These are phyloP conservation scores for Cyclura pinguis DNA, from an alignment of 2,797 vertebrate genomes.

Conservation along the genomic window DNA sequence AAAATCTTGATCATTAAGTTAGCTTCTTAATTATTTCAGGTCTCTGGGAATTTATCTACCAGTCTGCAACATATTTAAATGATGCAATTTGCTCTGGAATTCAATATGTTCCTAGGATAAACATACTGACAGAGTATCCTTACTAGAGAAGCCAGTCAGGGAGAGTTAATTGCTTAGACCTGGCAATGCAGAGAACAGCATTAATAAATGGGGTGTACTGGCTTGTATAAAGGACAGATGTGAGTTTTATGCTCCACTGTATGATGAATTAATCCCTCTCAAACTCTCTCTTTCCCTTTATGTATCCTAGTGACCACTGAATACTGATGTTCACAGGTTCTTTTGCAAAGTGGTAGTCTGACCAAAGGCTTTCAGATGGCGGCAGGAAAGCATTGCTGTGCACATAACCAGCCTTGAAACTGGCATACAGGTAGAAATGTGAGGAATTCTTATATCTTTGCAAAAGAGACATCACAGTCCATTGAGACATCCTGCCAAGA, in stretches of 20 bases:
- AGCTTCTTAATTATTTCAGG: slow-evolving; percentile 60
- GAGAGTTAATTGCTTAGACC: slow-evolving; percentile 80
- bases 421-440: background rate
- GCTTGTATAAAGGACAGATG: slow-evolving; percentile 83
- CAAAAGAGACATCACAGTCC: too few species aligned
- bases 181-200: slow-evolving; percentile 73
- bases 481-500: too few species aligned
- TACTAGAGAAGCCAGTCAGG: slow-evolving; percentile 72
- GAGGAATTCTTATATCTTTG: too few species aligned
- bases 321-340: slow-evolving; percentile 60
- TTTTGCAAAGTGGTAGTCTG: slow-evolving; percentile 42
- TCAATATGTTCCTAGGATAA: slow-evolving; percentile 70
- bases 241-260: slow-evolving; percentile 82
- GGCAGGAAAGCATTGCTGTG: background rate
- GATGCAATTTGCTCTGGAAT: slow-evolving; percentile 62
- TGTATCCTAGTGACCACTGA: slow-evolving; percentile 64
- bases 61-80: slow-evolving; percentile 54
- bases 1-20: slow-evolving; percentile 59
- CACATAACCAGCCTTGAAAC: background rate
- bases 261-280: slow-evolving; percentile 76
- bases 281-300: slow-evolving; percentile 68
- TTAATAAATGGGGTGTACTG: slow-evolving; percentile 84
- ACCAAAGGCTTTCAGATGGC: background rate
- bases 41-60: slow-evolving; percentile 48
- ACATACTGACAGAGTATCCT: slow-evolving; percentile 64